A percentile compares a stretch with the other conserved stretches of the same genome.
Evolutionary conservation across 2,888 invertebrate species (phyloP).

Genomic region (Mimas tiliae): DNA sequence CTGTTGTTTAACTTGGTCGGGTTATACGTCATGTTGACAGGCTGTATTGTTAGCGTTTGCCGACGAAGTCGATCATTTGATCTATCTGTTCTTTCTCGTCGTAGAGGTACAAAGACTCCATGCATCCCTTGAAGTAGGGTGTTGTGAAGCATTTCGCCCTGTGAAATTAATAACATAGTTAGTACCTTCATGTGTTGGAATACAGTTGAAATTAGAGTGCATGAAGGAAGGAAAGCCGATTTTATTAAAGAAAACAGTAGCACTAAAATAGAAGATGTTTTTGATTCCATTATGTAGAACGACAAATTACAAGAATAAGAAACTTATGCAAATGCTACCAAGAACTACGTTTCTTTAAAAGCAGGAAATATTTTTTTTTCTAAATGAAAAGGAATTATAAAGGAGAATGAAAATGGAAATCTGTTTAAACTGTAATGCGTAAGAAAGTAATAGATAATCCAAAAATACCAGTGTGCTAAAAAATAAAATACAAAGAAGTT

Average conservation of each 20-base stretch:
- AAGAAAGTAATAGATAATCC: neutral
- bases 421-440: neutral
- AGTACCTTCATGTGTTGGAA: conserved; percentile 24
- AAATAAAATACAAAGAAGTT: conserved; percentile 21
- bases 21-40: conserved; percentile 50
- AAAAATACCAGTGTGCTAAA: conserved; percentile 2
- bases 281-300: neutral
- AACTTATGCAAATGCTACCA: neutral
- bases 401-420: neutral
- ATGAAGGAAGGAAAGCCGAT: conserved; percentile 22
- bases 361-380: neutral
- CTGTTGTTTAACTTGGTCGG: conserved; percentile 52
- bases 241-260: neutral
- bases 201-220: conserved; percentile 12
- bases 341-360: neutral
- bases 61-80: conserved; percentile 92
- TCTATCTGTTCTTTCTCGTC: conserved; percentile 91
- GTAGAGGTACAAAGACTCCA: conserved; percentile 90
- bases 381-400: neutral
- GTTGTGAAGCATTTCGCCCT: conserved; percentile 92
- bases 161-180: conserved; percentile 58
- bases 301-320: neutral
- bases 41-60: conserved; percentile 81
- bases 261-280: neutral
- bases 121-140: conserved; percentile 92